Conservation (phyloP, 2,888 invertebrate species). For the Drosophila kambysellisi region DNA sequence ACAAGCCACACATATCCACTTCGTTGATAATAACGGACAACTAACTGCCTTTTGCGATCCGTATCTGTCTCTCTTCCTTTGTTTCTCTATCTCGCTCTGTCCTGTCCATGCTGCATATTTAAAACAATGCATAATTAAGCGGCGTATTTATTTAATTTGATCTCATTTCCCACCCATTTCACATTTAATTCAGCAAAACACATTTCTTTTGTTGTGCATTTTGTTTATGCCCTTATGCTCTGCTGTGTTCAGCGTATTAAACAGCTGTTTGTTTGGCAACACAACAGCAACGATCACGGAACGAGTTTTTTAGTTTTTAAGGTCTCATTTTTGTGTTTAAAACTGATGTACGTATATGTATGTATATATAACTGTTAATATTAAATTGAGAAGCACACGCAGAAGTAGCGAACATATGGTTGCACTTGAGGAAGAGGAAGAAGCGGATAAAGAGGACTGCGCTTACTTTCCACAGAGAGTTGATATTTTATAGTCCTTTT, state of each 20-base stretch:
- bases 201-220: not conserved
- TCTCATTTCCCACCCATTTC: not conserved
- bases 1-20: not conserved
- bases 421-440: not conserved
- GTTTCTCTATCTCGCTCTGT: not conserved
- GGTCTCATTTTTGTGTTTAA: not conserved
- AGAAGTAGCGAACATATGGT: not conserved
- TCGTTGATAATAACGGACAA: not conserved
- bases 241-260: slow-evolving; percentile 1
- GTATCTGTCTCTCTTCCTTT: not conserved
- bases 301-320: not conserved
- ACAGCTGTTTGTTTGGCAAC: slow-evolving; percentile 12
- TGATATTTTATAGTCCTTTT: not conserved
- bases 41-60: not conserved
- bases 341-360: not conserved
- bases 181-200: not conserved
- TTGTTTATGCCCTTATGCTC: not conserved
- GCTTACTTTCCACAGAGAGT: not conserved
- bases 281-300: not conserved
- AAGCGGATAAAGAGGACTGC: not conserved
- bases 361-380: not conserved
- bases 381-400: slow-evolving; percentile 1
- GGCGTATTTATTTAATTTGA: not conserved
- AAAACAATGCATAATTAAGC: not conserved
- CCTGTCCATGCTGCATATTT: not conserved